A percentile compares a stretch with the other conserved stretches of the same genome.
Evolutionary conservation across 2,797 vertebrate genomes (phyloP).

Genomic region (Brachymystax lenok): DNA sequence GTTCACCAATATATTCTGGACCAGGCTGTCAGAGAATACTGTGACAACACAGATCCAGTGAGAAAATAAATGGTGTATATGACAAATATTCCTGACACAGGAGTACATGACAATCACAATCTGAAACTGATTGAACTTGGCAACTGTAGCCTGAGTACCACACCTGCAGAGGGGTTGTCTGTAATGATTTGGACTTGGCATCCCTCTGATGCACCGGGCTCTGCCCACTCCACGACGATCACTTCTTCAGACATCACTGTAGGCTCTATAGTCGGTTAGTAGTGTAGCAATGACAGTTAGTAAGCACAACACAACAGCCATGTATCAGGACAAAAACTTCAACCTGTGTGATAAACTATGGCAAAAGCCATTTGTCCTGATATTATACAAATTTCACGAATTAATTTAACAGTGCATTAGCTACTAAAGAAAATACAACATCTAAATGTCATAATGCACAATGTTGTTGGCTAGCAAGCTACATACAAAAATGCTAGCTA

Average conservation of each 20-base stretch:
- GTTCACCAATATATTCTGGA: slow-evolving; percentile 64
- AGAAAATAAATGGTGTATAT: neutral
- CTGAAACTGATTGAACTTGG: neutral
- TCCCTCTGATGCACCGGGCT: slow-evolving; percentile 48
- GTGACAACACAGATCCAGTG: neutral
- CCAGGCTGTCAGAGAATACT: slow-evolving; percentile 52
- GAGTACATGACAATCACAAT: neutral
- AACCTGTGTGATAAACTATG: neutral
- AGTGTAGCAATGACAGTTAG: neutral
- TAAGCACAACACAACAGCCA: neutral
- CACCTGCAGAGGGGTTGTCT: slow-evolving; percentile 48
- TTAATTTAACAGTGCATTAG: neutral
- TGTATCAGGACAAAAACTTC: neutral
- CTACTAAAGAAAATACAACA: neutral
- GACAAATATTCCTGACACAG: neutral
- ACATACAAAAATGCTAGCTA: neutral
- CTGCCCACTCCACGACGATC: slow-evolving; percentile 62
- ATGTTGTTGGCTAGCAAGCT: neutral
- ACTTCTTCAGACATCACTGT: slow-evolving; percentile 57
- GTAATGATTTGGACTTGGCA: slow-evolving; percentile 22
- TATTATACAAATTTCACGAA: neutral
- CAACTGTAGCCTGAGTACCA: neutral
- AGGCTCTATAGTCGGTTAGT: neutral
- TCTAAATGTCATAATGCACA: neutral
- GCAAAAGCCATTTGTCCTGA: neutral